phyloP scores from a whole-genome alignment of 35 echinoderm and acorn worm genomes.

The Diadema setosum region DNA sequence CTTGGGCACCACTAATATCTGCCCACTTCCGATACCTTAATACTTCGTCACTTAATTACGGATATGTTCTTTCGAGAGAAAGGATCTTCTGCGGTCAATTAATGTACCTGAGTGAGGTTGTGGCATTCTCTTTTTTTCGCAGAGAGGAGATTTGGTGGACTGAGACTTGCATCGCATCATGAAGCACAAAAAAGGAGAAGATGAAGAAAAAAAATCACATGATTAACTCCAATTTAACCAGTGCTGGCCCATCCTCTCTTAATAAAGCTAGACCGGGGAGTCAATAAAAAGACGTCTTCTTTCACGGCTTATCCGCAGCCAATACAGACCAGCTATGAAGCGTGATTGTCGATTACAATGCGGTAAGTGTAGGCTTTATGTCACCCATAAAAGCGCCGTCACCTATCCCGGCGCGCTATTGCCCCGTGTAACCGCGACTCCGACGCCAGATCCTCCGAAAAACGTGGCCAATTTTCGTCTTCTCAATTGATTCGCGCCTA shows the following conservation, averaged over 20 bases:
- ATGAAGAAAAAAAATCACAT: no score
- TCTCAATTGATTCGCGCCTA: conserved; percentile 17
- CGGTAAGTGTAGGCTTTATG: conserved; percentile 18
- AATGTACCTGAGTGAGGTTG: no score
- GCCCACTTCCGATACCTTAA: no score
- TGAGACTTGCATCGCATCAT: background rate
- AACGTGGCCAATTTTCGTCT: background rate
- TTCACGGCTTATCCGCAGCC: background rate
- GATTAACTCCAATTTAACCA: background rate
- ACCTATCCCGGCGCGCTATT: background rate
- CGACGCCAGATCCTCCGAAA: background rate
- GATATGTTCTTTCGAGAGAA: no score
- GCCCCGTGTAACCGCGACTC: background rate
- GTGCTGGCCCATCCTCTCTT: conserved; percentile 1
- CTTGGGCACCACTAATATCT: no score
- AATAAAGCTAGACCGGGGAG: background rate
- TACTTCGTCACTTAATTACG: no score
- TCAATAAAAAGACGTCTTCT: background rate
- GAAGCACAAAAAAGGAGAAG: no score
- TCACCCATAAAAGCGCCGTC: background rate
- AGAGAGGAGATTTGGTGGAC: no score
- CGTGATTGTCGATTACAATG: conserved; percentile 3
- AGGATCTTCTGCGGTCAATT: no score
- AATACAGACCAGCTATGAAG: background rate
- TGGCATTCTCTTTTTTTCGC: no score